Conservation (phyloP, 2,797 vertebrate genomes). For the Denticeps clupeoides region DNA sequence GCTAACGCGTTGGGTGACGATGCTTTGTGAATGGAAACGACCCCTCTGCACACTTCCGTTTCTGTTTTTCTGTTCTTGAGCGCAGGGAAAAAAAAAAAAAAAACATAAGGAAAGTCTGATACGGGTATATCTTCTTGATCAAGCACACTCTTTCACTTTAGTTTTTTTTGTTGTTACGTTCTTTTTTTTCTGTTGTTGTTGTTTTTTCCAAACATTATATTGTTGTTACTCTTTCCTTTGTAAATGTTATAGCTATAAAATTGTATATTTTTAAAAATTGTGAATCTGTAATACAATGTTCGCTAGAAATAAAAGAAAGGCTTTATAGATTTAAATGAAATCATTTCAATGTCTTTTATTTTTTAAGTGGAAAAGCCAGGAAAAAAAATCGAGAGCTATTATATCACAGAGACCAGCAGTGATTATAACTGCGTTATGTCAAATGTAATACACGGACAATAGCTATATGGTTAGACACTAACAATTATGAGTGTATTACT, state of each 20-base stretch:
- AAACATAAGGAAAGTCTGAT: conserved; percentile 65
- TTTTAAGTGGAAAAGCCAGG: too few relatives aligned
- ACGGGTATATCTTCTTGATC: conserved; percentile 71
- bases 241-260: conserved; percentile 74
- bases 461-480: too few relatives aligned
- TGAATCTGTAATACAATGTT: conserved; percentile 70
- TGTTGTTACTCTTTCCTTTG: conserved; percentile 57
- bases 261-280: conserved; percentile 75
- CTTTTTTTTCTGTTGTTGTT: conserved; percentile 30
- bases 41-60: conserved; percentile 50
- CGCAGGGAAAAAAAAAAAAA: conserved; percentile 57
- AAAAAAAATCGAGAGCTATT: too few relatives aligned
- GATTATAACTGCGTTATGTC: too few relatives aligned
- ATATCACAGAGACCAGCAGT: too few relatives aligned
- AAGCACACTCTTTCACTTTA: conserved; percentile 72
- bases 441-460: too few relatives aligned
- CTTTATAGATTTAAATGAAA: conserved; percentile 59
- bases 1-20: conserved; percentile 64
- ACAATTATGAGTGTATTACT: too few relatives aligned
- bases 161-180: conserved; percentile 36
- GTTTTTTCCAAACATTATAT: conserved; percentile 43
- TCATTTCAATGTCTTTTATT: conserved; percentile 2
- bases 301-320: conserved; percentile 71
- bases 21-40: conserved; percentile 61
- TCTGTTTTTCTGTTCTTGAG: conserved; percentile 55